These are phyloP conservation scores for Cardiocondyla obscurior DNA, from an alignment of 1,140 invertebrate species.

Conservation along the genomic window DNA sequence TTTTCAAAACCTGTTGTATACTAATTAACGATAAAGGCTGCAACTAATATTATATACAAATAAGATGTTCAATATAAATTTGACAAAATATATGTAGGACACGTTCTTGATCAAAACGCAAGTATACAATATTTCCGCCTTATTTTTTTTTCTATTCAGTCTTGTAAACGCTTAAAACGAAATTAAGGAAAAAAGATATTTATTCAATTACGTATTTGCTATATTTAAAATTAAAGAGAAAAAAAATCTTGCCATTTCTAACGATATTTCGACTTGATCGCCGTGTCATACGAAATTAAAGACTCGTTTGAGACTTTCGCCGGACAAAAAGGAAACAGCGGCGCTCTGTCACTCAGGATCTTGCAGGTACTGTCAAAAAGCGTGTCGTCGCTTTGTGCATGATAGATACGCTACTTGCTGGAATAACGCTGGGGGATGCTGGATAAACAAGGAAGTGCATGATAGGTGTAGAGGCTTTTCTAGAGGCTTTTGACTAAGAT, in stretches of 20 bases:
- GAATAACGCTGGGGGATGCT: constrained; percentile 52
- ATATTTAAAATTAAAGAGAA: background rate
- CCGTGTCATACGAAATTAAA: constrained; percentile 15
- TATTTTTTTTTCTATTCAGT: background rate
- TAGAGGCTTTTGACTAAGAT: constrained; percentile 83
- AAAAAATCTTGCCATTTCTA: background rate
- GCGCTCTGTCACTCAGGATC: constrained; percentile 44
- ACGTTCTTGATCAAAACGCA: background rate
- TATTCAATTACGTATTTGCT: background rate
- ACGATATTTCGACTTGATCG: background rate
- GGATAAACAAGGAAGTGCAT: constrained; percentile 67
- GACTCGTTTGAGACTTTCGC: background rate
- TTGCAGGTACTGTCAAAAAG: constrained; percentile 47
- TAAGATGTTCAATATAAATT: background rate
- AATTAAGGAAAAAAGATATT: background rate
- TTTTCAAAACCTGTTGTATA: background rate
- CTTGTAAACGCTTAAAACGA: background rate
- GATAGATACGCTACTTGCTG: constrained; percentile 59
- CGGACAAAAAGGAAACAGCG: constrained; percentile 23
- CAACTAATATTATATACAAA: background rate
- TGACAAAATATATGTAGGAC: background rate
- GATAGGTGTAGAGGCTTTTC: constrained; percentile 81
- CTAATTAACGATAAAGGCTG: background rate
- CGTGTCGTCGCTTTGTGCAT: constrained; percentile 59
- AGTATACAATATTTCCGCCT: too few species aligned